Evolutionary conservation across 2,888 invertebrate genomes (phyloP).

Genomic region (Tinea semifulvella): DNA sequence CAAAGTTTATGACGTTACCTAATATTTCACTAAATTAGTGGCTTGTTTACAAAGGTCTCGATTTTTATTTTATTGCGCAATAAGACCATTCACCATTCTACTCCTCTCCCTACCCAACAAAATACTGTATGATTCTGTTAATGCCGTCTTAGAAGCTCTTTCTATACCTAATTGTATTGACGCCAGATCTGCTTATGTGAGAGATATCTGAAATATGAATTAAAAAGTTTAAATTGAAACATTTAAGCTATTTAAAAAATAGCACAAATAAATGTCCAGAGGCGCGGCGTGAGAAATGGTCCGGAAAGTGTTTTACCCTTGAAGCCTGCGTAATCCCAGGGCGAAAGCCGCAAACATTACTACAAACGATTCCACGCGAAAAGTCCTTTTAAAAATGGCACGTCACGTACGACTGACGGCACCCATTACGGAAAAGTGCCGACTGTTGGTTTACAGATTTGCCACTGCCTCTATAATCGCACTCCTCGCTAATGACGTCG

Average conservation of each 20-base stretch:
- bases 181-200: background rate
- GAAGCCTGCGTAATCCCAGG: slow-evolving; percentile 12
- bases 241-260: background rate
- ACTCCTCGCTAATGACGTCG: slow-evolving; percentile 25
- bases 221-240: background rate
- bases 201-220: background rate
- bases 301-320: slow-evolving; percentile 1
- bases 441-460: slow-evolving; percentile 63
- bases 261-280: slow-evolving; percentile 2
- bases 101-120: too few relatives aligned
- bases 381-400: slow-evolving; percentile 67
- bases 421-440: slow-evolving; percentile 63
- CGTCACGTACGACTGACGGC: slow-evolving; percentile 60
- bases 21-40: too few relatives aligned
- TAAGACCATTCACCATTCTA: too few relatives aligned
- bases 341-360: slow-evolving; percentile 37
- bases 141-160: too few relatives aligned
- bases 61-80: too few relatives aligned
- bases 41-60: too few relatives aligned
- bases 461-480: slow-evolving; percentile 20
- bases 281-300: slow-evolving; percentile 11
- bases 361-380: slow-evolving; percentile 48
- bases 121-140: too few relatives aligned
- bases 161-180: too few relatives aligned
- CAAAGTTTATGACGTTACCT: too few relatives aligned